Evolutionary conservation across 2,797 vertebrate genomes (phyloP).

Genomic region (Ptychobarbus kaznakovi): DNA sequence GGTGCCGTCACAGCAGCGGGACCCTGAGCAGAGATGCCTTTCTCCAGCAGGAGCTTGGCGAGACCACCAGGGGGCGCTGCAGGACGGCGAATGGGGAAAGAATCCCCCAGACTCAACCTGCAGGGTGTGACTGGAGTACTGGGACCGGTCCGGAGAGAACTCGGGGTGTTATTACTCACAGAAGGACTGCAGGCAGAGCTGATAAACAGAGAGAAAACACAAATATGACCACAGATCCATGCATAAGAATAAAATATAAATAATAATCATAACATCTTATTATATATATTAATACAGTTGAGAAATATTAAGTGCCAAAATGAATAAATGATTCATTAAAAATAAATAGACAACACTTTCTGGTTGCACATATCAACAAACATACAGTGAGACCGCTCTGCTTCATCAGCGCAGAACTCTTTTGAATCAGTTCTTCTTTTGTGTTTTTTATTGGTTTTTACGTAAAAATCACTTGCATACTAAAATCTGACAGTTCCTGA

Average conservation of each 20-base stretch:
- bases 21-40: slow-evolving; percentile 92
- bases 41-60: slow-evolving; percentile 89
- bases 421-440: not conserved
- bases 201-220: slow-evolving; percentile 13
- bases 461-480: not conserved
- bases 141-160: slow-evolving; percentile 79
- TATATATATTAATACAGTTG: too few species aligned
- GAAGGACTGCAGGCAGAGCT: slow-evolving; percentile 76
- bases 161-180: slow-evolving; percentile 75
- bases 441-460: too few species aligned
- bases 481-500: not conserved
- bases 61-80: slow-evolving; percentile 78
- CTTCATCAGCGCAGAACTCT: not conserved
- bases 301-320: too few species aligned
- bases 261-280: too few species aligned
- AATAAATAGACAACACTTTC: too few species aligned
- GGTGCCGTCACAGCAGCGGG: slow-evolving; percentile 71
- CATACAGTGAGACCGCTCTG: not conserved
- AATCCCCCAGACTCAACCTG: slow-evolving; percentile 86
- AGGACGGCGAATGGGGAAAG: slow-evolving; percentile 80
- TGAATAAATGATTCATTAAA: too few species aligned
- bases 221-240: not conserved
- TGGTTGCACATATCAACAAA: not conserved
- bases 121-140: slow-evolving; percentile 86
- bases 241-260: not conserved